Base-by-base conservation (phyloP, 2,888 invertebrate genomes). In the Heliconius ismenius region DNA sequence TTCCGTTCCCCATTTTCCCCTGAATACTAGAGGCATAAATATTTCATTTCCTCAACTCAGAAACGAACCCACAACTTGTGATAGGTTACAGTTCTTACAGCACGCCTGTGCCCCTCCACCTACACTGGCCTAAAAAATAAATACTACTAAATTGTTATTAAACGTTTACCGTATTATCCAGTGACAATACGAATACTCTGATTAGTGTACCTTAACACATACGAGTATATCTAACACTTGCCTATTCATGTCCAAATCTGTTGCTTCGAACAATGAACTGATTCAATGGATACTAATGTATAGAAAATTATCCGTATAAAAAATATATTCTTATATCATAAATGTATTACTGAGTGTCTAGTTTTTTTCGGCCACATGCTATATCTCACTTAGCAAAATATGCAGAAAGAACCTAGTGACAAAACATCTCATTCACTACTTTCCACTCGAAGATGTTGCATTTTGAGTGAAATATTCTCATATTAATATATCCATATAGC, bases 221-320 rank as follows among this genome's bases (percentile, higher is more conserved):
- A 43, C 32, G 43, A 13, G 13, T 15, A 58, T n/a, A 70, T 58
- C 13, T 32, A 70, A 58, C 9, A 70, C 24, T 67, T 67, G 67
- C 32, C 70, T 70, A 70, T 70, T 70, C 70, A 70, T 58, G 24
- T 54, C 70, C 32, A 32, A 70, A 58, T 70, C 58, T 58, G 32
- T 58, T 70, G 70, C 32, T 36, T 58, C 58, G 58, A n/a, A 58
- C 70, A 58, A 58, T 70, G 32, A 70, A 32, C 24, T 58, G 6
- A 32, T 58, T 28, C 21, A 28, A 54, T 49, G 28, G 69, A 28
- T 21, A 54, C 49, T 28, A 28, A 65, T 65, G 21, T 32, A 65
- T n/a, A 65, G 4, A 26, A 62, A 1, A 26, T 7, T 62, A 62
- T 62, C 24, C 13, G n/a, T n/a, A n/a, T 58, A 58, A 10, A n/a